A percentile compares a stretch with the other conserved stretches of the same genome.
Evolutionary conservation across 1,140 invertebrate species (phyloP).

Genomic region (Chymomyza costata): DNA sequence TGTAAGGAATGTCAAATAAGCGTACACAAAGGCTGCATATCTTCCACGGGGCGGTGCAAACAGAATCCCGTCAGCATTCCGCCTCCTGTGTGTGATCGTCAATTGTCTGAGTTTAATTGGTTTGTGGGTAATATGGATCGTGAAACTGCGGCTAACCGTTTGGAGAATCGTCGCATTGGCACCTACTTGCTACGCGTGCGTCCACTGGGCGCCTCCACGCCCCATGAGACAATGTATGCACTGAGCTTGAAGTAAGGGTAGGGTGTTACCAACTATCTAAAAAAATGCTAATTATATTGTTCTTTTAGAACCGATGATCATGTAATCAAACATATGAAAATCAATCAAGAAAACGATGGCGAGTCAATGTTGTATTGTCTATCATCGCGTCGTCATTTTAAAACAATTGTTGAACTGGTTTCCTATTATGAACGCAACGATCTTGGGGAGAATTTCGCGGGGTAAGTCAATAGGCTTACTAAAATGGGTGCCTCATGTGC

Average conservation of each 20-base stretch:
- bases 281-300: conserved; percentile 6
- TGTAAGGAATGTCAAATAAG: conserved; percentile 84
- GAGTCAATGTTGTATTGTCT: conserved; percentile 84
- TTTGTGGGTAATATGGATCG: conserved; percentile 92
- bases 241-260: conserved; percentile 91
- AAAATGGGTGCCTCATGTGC: neutral
- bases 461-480: conserved; percentile 77
- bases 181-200: conserved; percentile 92
- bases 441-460: conserved; percentile 93
- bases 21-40: conserved; percentile 87
- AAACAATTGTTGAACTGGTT: conserved; percentile 90
- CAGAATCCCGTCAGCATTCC: conserved; percentile 76
- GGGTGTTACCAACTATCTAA: too few relatives aligned
- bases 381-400: conserved; percentile 92
- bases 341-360: conserved; percentile 81
- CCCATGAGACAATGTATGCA: conserved; percentile 86
- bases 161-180: conserved; percentile 88
- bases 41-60: conserved; percentile 83
- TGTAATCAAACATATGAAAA: conserved; percentile 90
- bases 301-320: conserved; percentile 64
- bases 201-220: conserved; percentile 78
- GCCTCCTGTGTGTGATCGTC: conserved; percentile 76
- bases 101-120: conserved; percentile 74
- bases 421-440: conserved; percentile 92
- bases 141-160: conserved; percentile 84